A percentile compares a stretch with the other conserved stretches of the same genome.
These are phyloP conservation scores for Drosophila gunungcola DNA, from an alignment of 1,140 invertebrate species.

Conservation along the genomic window DNA sequence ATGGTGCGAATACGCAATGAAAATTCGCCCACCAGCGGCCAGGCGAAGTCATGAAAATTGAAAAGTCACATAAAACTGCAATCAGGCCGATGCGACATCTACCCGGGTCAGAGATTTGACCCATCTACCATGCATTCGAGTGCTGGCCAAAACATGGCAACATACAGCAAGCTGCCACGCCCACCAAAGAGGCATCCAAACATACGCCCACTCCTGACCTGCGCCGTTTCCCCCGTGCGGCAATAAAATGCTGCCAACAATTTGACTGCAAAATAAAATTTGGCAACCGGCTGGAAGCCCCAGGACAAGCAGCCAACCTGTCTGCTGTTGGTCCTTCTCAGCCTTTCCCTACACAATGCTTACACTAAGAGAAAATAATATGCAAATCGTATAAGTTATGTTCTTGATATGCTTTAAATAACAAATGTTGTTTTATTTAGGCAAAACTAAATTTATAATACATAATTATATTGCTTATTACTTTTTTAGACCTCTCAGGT, in stretches of 20 bases:
- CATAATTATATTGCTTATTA: too few species aligned
- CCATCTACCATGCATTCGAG: slow-evolving; percentile 16
- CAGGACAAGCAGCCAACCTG: slow-evolving; percentile 54
- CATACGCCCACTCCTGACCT: not conserved
- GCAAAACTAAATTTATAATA: too few species aligned
- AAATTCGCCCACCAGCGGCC: slow-evolving; percentile 13
- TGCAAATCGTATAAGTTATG: too few species aligned
- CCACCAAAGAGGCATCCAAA: slow-evolving; percentile 9
- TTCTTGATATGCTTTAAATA: too few species aligned
- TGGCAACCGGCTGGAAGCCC: slow-evolving; percentile 53
- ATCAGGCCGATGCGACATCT: slow-evolving; percentile 26
- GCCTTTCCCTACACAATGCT: not conserved
- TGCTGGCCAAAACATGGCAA: slow-evolving; percentile 27
- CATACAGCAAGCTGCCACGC: slow-evolving; percentile 25
- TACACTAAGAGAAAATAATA: slow-evolving; percentile 9
- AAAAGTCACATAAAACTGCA: slow-evolving; percentile 41
- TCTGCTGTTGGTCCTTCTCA: slow-evolving; percentile 11
- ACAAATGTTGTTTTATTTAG: too few species aligned
- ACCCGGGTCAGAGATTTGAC: slow-evolving; percentile 35
- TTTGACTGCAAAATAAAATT: slow-evolving; percentile 81
- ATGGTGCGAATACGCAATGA: slow-evolving; percentile 29
- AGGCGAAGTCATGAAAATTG: slow-evolving; percentile 37
- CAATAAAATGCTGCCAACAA: slow-evolving; percentile 68
- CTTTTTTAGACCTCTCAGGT: too few species aligned
- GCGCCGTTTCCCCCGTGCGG: slow-evolving; percentile 4